phyloP scores from a whole-genome alignment of 2,797 vertebrate species.

The Gallinago stenura region DNA sequence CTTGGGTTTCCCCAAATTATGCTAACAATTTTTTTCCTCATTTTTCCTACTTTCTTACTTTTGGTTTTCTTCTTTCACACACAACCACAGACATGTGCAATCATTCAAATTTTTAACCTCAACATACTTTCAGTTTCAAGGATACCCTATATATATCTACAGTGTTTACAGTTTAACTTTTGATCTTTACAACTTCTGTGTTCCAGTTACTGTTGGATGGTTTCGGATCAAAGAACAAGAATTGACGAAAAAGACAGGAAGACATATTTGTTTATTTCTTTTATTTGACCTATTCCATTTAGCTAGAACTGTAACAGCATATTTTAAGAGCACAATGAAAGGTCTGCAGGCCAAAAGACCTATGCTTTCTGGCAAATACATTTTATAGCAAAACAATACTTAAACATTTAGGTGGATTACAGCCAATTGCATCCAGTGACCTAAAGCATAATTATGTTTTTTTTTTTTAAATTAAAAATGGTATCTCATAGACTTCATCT shows the following conservation, averaged over 20 bases:
- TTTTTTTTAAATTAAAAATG: background rate
- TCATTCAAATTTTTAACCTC: background rate
- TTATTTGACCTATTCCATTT: background rate
- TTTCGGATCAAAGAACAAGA: background rate
- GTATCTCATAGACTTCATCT: background rate
- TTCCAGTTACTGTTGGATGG: background rate
- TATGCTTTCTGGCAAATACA: background rate
- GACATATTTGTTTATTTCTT: background rate
- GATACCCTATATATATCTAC: background rate
- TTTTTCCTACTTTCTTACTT: background rate
- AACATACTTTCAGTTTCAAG: background rate
- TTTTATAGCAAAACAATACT: background rate
- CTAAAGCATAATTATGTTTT: background rate
- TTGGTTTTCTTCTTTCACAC: background rate
- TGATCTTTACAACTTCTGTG: background rate
- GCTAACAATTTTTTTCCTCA: background rate
- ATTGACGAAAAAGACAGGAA: background rate
- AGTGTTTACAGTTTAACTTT: background rate
- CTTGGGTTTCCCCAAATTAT: background rate
- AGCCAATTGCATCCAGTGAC: background rate
- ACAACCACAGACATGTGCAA: background rate
- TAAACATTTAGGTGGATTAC: background rate
- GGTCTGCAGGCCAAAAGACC: background rate
- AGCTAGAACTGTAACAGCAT: rapidly evolving
- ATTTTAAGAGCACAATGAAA: background rate